Evolutionary conservation across 2,888 invertebrate species (phyloP).

Genomic region (Amblyjoppa fuscipennis): DNA sequence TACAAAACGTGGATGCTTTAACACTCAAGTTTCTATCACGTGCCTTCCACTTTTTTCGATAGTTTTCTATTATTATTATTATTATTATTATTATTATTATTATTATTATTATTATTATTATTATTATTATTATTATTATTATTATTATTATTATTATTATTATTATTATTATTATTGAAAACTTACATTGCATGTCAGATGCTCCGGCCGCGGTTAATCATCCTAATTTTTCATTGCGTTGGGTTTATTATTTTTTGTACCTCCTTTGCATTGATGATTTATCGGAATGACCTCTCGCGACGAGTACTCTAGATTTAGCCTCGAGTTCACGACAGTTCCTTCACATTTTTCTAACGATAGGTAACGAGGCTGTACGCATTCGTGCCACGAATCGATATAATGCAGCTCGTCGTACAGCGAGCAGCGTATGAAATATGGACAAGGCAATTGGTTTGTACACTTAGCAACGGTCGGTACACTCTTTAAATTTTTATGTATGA

Average conservation of each 20-base stretch:
- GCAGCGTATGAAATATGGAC: constrained; percentile 12
- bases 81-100: too few relatives aligned
- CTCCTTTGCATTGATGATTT: not conserved
- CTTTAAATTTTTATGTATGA: constrained; percentile 10
- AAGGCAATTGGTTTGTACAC: constrained; percentile 2
- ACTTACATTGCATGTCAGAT: too few relatives aligned
- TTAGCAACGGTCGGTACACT: constrained; percentile 11
- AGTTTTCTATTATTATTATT: too few relatives aligned
- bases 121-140: too few relatives aligned
- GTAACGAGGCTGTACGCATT: not conserved
- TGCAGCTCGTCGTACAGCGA: not conserved
- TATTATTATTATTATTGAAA: too few relatives aligned
- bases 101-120: too few relatives aligned
- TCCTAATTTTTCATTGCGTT: not conserved
- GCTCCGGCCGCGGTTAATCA: not conserved
- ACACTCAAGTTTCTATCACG: constrained; percentile 24
- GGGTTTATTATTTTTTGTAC: not conserved
- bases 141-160: too few relatives aligned
- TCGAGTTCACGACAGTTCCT: constrained; percentile 41
- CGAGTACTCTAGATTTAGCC: not conserved
- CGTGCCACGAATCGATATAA: constrained; percentile 34
- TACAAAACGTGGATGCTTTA: constrained; percentile 47
- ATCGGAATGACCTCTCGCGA: not conserved
- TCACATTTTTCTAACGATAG: constrained; percentile 36
- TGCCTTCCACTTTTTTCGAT: constrained; percentile 6